phyloP scores from a whole-genome alignment of 92 coral and sea anemone genomes.

The Scolanthus callimorphus region DNA sequence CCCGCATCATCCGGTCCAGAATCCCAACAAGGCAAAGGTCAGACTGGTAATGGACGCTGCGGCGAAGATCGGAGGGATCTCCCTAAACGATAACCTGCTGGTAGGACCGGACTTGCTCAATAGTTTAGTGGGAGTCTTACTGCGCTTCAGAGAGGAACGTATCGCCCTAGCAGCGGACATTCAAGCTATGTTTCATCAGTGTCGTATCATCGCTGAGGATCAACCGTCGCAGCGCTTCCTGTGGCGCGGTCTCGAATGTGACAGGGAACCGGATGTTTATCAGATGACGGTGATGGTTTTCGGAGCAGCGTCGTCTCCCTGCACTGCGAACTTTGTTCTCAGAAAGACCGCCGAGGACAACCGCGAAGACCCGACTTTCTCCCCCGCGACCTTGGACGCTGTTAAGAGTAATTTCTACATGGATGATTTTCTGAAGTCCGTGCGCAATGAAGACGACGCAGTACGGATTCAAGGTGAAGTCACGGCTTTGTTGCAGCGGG shows the following conservation, averaged over 20 bases:
- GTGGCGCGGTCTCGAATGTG: slow-evolving; percentile 12
- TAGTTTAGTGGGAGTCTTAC: slow-evolving; percentile 14
- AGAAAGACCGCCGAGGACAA: slow-evolving; percentile 28
- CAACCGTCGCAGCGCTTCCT: slow-evolving; percentile 27
- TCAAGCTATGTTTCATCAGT: slow-evolving; percentile 33
- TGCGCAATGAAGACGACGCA: slow-evolving; percentile 31
- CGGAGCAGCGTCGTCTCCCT: slow-evolving; percentile 61
- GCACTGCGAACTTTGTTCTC: slow-evolving; percentile 18
- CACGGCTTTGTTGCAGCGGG: slow-evolving; percentile 30
- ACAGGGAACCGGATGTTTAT: slow-evolving; percentile 19
- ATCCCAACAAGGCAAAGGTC: slow-evolving; percentile 24
- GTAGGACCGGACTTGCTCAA: slow-evolving; percentile 28
- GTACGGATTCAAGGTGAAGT: slow-evolving; percentile 34
- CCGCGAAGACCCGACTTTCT: slow-evolving; percentile 20
- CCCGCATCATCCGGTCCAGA: slow-evolving; percentile 27
- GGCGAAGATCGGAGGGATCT: slow-evolving; percentile 19
- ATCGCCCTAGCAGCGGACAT: slow-evolving; percentile 11
- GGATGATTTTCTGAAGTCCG: slow-evolving; percentile 52
- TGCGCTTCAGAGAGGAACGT: slow-evolving; percentile 14
- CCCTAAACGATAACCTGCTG: slow-evolving; percentile 14
- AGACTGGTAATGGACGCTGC: slow-evolving; percentile 24
- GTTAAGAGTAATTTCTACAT: slow-evolving; percentile 45
- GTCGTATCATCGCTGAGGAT: slow-evolving; percentile 7
- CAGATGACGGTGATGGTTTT: slow-evolving; percentile 30
- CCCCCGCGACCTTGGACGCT: slow-evolving; percentile 20